Evolutionary conservation across 1,140 invertebrate species (phyloP).

Genomic region (Callitettix versicolor): DNA sequence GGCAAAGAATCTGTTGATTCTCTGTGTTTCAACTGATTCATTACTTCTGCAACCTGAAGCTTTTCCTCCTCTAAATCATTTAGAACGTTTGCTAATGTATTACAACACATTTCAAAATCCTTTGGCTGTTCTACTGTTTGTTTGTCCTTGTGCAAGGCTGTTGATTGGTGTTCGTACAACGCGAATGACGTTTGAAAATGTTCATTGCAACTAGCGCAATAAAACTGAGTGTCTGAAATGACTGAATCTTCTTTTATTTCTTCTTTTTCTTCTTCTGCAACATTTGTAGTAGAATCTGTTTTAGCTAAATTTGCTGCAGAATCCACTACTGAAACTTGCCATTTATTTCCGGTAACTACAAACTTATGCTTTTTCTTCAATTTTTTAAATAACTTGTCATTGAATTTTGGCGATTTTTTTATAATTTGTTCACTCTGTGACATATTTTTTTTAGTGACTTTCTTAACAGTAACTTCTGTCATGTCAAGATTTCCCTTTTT

Average conservation of each 20-base stretch:
- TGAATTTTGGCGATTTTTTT: neutral
- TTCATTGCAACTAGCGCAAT: neutral
- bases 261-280: neutral
- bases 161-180: slow-evolving; percentile 3
- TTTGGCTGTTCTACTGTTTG: neutral
- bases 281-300: neutral
- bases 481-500: neutral
- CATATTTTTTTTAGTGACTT: slow-evolving; percentile 9
- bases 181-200: neutral
- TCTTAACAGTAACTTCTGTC: neutral
- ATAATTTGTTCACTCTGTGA: neutral
- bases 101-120: neutral
- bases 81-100: neutral
- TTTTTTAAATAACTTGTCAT: slow-evolving; percentile 2
- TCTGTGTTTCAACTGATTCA: slow-evolving; percentile 8
- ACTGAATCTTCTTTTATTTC: neutral
- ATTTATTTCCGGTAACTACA: slow-evolving; percentile 5
- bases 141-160: neutral
- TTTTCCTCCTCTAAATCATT: slow-evolving; percentile 5
- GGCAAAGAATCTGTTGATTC: neutral
- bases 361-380: slow-evolving; percentile 6
- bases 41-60: slow-evolving; percentile 1
- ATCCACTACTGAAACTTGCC: slow-evolving; percentile 13
- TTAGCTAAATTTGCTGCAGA: neutral
- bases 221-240: neutral